A percentile compares a stretch with the other conserved stretches of the same genome.
Evolutionary conservation across 2,113 vertebrate species (phyloP).

Genomic region (Ivindomyrus marchei): DNA sequence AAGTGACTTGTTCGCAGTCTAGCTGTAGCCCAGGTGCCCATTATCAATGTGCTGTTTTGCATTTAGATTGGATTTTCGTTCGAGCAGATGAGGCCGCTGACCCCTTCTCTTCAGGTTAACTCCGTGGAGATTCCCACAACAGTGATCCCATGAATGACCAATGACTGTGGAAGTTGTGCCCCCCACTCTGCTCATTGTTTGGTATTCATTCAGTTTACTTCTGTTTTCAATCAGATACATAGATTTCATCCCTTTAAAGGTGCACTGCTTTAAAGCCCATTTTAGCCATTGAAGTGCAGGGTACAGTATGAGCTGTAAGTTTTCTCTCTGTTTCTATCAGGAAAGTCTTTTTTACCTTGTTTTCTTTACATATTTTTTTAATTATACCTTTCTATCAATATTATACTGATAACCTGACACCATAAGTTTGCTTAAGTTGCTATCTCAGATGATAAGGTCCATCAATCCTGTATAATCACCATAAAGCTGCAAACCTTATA

Average conservation of each 20-base stretch:
- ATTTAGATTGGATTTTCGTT: constrained; percentile 13
- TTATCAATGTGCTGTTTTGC: constrained; percentile 12
- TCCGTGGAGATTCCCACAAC: neutral
- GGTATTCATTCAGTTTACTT: neutral
- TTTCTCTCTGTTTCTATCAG: neutral
- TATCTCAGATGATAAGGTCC: neutral
- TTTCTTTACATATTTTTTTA: neutral
- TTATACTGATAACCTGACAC: neutral
- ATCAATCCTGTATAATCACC: neutral
- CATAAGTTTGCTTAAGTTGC: neutral
- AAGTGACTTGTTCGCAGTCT: neutral
- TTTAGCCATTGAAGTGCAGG: neutral
- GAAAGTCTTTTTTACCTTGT: neutral
- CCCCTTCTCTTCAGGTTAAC: constrained; percentile 1
- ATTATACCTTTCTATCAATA: neutral
- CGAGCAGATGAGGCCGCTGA: neutral
- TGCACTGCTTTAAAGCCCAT: neutral
- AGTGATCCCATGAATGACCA: neutral
- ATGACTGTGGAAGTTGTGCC: neutral
- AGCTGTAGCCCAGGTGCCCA: neutral
- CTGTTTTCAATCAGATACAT: neutral
- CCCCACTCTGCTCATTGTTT: neutral
- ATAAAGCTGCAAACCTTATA: neutral
- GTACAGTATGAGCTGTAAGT: neutral
- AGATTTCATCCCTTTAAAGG: neutral